phyloP scores from a whole-genome alignment of 2,888 invertebrate genomes.

The Xiphydria camelus region DNA sequence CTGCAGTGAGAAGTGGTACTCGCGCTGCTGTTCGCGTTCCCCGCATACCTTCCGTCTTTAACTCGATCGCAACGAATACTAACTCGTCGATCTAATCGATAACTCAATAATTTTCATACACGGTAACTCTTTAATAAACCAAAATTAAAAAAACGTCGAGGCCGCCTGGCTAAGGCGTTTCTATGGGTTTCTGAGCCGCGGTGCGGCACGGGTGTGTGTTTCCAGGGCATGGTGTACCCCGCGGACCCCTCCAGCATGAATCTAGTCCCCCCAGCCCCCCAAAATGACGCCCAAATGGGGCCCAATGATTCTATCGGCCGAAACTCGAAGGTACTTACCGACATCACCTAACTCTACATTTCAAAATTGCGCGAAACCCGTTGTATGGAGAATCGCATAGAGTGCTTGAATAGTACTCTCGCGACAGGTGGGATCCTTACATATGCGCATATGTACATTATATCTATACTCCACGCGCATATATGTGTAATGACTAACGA shows the following conservation, averaged over 20 bases:
- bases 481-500: too few species aligned
- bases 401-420: too few species aligned
- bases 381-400: too few species aligned
- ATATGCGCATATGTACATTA: too few species aligned
- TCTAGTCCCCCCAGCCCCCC: slow-evolving; percentile 39
- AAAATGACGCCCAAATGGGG: slow-evolving; percentile 38
- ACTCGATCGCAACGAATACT: slow-evolving; percentile 2
- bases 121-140: slow-evolving; percentile 2
- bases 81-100: slow-evolving; percentile 1
- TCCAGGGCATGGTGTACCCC: slow-evolving; percentile 41
- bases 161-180: background rate
- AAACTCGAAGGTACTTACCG: slow-evolving; percentile 39
- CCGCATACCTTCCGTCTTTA: too few species aligned
- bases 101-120: background rate
- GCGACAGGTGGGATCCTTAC: too few species aligned
- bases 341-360: slow-evolving; percentile 29
- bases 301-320: slow-evolving; percentile 42
- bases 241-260: slow-evolving; percentile 41
- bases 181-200: slow-evolving; percentile 31
- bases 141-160: background rate
- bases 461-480: too few species aligned
- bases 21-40: too few species aligned
- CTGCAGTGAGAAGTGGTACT: too few species aligned
- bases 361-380: too few species aligned
- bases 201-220: slow-evolving; percentile 38